Evolutionary conservation across 2,888 invertebrate genomes (phyloP), one percentile per base, ranked within the genome.

Genomic region (Drosophila limbata): DNA sequence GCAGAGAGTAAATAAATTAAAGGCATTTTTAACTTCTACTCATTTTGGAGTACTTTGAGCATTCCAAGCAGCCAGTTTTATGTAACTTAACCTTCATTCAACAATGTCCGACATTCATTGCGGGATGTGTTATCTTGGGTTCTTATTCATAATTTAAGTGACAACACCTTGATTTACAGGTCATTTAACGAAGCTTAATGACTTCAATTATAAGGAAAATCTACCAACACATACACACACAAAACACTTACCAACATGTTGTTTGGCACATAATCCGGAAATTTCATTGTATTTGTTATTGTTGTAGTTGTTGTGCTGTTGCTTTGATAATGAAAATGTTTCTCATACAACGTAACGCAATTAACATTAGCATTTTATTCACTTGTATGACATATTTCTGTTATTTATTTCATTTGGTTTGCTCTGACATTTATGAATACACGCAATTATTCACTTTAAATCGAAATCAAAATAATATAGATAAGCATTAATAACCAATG

Each of bases 231-330:
- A 47, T 13, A 45, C 50, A 47, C 15, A 45, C 17, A 55, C n/a
- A 39, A 9, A 19, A 50, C 55, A 61, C 85, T 86, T 90, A 91
- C 92, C 91, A 91, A 75, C 84, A 91, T 91, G 79, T 92, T 92
- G 81, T 92, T 92, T 52, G 91, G 91, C 64, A 91, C 76, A 84
- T 91, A 92, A 80, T 92, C 92, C 79, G 92, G 91, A 85, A 91
- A 92, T 83, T 92, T 92, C 91, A 92, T 79, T 53, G 53, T 47
- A 37, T 52, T 69, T 70, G 33, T 21, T 70, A 13, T 21, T 59
- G 9, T 51, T 64, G 42, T n/a, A n/a, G n/a, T n/a, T n/a, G n/a
- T 69, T 40, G 17, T 42, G 52, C 35, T 48, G 56, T 21, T 52
- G 40, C 73, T 65, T 66, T 59, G 53, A 51, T 61, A 79, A 64